Conservation (phyloP, 2,888 invertebrate genomes). For the Muscina levida region DNA sequence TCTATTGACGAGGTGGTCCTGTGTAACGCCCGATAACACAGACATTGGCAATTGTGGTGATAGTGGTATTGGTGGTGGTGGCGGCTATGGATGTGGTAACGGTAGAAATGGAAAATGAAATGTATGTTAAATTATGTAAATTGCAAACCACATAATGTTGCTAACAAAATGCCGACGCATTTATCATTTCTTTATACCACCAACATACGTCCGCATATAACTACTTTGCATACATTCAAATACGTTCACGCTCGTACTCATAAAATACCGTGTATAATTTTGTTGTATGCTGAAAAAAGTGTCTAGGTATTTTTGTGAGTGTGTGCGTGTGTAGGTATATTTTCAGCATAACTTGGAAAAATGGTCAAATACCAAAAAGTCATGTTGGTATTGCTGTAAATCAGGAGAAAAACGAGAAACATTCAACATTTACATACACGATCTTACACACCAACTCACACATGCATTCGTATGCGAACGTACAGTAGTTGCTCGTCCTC, state of each 20-base stretch:
- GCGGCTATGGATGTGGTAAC: background rate
- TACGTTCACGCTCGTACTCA: background rate
- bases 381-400: constrained; percentile 67
- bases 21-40: background rate
- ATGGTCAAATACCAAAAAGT: constrained; percentile 77
- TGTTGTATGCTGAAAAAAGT: constrained; percentile 11
- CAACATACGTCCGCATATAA: constrained; percentile 31
- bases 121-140: constrained; percentile 66
- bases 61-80: constrained; percentile 27
- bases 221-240: background rate
- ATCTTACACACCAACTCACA: background rate
- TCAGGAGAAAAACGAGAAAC: constrained; percentile 45
- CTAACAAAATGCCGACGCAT: constrained; percentile 66
- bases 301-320: background rate
- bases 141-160: constrained; percentile 65
- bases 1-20: constrained; percentile 6
- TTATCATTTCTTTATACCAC: constrained; percentile 63
- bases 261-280: constrained; percentile 2
- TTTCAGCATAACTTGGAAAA: constrained; percentile 37
- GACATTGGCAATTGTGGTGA: constrained; percentile 10
- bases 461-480: constrained; percentile 3
- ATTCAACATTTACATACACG: background rate
- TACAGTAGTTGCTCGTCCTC: constrained; percentile 69
- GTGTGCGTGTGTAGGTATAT: background rate
- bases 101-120: constrained; percentile 26